Evolutionary conservation across 2,888 invertebrate genomes (phyloP).

Genomic region (Adineta ricciae): DNA sequence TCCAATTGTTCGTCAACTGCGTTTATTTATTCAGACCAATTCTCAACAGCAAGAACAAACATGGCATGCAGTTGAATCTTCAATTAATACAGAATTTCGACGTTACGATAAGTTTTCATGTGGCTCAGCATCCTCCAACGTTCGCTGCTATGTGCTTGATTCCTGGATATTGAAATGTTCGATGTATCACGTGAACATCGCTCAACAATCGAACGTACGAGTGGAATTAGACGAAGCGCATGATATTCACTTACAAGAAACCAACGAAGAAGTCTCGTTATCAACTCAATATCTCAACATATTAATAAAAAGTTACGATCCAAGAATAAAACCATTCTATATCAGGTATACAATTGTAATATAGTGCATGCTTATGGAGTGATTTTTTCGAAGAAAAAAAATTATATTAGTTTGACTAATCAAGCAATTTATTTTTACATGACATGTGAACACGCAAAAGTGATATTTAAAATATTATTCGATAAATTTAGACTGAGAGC

Average conservation of each 20-base stretch:
- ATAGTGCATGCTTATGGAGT: too few species aligned
- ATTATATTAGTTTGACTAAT: constrained; percentile 27
- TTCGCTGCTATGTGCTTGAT: constrained; percentile 57
- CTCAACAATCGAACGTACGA: constrained; percentile 58
- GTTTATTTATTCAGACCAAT: constrained; percentile 38
- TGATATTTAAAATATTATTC: not conserved
- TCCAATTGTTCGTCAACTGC: constrained; percentile 53
- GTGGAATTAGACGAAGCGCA: not conserved
- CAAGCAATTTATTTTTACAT: too few species aligned
- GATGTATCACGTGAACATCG: constrained; percentile 63
- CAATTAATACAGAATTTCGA: constrained; percentile 65
- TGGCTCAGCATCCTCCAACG: constrained; percentile 34
- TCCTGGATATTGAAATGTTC: constrained; percentile 76
- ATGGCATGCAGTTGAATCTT: constrained; percentile 63
- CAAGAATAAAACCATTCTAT: constrained; percentile 39
- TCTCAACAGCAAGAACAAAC: constrained; percentile 40
- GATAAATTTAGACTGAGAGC: constrained; percentile 57
- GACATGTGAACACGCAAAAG: too few species aligned
- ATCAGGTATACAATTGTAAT: constrained; percentile 39
- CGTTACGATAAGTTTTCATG: constrained; percentile 53
- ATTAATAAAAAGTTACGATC: not conserved
- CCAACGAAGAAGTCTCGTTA: not conserved
- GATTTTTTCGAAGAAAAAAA: too few species aligned
- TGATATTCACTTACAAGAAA: constrained; percentile 13
- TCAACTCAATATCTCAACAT: constrained; percentile 10